Evolutionary conservation across 2,113 vertebrate species (phyloP), one percentile per base, ranked within the genome.

Genomic region (Ochotona curzoniae): DNA sequence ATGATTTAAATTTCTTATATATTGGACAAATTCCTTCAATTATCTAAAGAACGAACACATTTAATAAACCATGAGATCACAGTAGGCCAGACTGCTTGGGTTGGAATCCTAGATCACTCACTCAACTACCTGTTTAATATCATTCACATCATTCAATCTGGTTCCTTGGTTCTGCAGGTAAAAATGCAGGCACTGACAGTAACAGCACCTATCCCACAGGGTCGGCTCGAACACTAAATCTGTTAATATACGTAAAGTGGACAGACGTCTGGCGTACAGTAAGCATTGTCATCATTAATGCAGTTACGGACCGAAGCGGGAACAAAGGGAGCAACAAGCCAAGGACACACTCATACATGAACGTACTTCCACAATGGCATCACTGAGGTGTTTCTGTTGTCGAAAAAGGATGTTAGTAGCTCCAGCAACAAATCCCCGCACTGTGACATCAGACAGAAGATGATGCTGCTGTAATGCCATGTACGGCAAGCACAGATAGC

Each of bases 381-480:
- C 99, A 10, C 99, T 99, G 90, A 99, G 98, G 92, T 99, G 99
- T 73, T 98, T 99, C 98, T 99, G 99, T 98, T 99, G 99, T 3
- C 98, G 98, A 96, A 99, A 99, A 79, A 99, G 99, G 97, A 99
- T 99, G 95, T 99, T 99, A 96, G 99, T 99, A 1, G 99, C 99
- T 93, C 99, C 99, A 0, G 99, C 99, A 28, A 99, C 99, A 63
- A 99, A 99, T 94, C 99, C 99, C 0, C 99, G 98, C 26, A 99
- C 98, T 0, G 98, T 97, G 61, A 99, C 98, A 60, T 99, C 99
- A 0, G 99, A 99, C 66, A 99, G 98, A 73, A 99, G 99, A 82
- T 99, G 99, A 95, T 99, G 99, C 97, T 99, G 99, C 98, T 99
- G 99, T 97, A 99, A 96, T 0, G 99, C 99, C 99, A 99, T 99